Evolutionary conservation across 2,888 invertebrate genomes (phyloP), one percentile per base, ranked within the genome.

Genomic region (Eupithecia exiguata): DNA sequence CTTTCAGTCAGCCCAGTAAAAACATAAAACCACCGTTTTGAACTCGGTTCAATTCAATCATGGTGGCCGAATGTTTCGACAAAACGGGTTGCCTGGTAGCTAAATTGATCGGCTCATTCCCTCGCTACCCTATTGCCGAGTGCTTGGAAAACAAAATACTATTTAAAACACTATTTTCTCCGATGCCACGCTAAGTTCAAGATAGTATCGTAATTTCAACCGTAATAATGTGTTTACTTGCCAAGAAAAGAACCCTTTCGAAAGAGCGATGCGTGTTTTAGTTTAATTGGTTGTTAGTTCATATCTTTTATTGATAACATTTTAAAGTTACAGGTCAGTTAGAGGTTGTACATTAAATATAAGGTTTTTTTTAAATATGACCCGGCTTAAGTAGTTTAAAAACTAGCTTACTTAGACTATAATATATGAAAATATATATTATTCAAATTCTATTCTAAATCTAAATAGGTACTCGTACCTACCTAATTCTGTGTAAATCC

Each of bases 101-200:
- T 58, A 1, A 62, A 62, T 62, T 62, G 35, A 62, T 62, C 62
- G 62, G 9, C 35, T 18, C 18, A 62, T 35, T 35, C 21, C 35
- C 30, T 1, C 0, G 61, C 30, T 62, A 35, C 30, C 25, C 61
- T 62, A 62, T 35, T 18, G 18, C 21, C 12, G 30, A 30, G 82
- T 84, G 84, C 81, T 84, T 80, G 80, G 80, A 80, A 86, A 82
- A 80, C 82, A 84, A n/a, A n/a, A 84, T 85, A 81, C 83, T 85
- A 86, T n/a, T n/a, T 85, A 83, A 85, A 86, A 85, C 82, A 82
- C 82, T 78, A 25, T 84, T 85, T 83, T 80, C 82, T 80, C 78
- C 78, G 80, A 75, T 69, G 58, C 69, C 69, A 77, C 79, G 78
- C 70, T 76, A 72, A 75, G 79, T 80, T 81, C 81, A 77, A 79